Conservation (phyloP, 2,797 vertebrate species). For the Macropus fuliginosus region DNA sequence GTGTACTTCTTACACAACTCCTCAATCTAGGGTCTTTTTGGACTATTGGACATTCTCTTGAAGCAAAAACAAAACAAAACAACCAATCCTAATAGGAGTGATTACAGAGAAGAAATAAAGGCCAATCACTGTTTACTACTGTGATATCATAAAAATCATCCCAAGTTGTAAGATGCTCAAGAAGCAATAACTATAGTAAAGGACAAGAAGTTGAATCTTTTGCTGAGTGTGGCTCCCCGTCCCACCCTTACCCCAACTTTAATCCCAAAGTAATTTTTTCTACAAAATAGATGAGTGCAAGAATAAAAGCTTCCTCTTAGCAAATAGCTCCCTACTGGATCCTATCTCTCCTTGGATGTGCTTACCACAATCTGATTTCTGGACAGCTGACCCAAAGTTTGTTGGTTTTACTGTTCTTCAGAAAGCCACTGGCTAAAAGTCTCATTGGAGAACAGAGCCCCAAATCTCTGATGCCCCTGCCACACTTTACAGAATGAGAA, state of each 20-base stretch:
- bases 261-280: slow-evolving; percentile 59
- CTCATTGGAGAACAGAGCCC: slow-evolving; percentile 67
- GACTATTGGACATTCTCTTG: not conserved
- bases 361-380: slow-evolving; percentile 74
- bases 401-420: slow-evolving; percentile 74
- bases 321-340: slow-evolving; percentile 56
- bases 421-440: slow-evolving; percentile 69
- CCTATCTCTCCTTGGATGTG: slow-evolving; percentile 68
- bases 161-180: slow-evolving; percentile 30
- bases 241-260: slow-evolving; percentile 46
- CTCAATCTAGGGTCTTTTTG: slow-evolving; percentile 47
- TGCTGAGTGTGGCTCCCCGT: not conserved
- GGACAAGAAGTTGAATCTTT: not conserved
- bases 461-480: slow-evolving; percentile 73
- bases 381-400: slow-evolving; percentile 76
- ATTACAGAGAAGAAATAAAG: slow-evolving; percentile 6
- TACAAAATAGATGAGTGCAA: slow-evolving; percentile 43
- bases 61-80: slow-evolving; percentile 54
- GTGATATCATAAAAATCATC: slow-evolving; percentile 60
- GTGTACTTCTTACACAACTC: slow-evolving; percentile 46
- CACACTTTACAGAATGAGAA: slow-evolving; percentile 72
- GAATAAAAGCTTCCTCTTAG: slow-evolving; percentile 55
- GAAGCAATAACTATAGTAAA: slow-evolving; percentile 1
- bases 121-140: slow-evolving; percentile 29
- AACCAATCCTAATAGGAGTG: slow-evolving; percentile 38